Base-by-base conservation (phyloP, 2,113 vertebrate species). In the Oncorhynchus mykiss region DNA sequence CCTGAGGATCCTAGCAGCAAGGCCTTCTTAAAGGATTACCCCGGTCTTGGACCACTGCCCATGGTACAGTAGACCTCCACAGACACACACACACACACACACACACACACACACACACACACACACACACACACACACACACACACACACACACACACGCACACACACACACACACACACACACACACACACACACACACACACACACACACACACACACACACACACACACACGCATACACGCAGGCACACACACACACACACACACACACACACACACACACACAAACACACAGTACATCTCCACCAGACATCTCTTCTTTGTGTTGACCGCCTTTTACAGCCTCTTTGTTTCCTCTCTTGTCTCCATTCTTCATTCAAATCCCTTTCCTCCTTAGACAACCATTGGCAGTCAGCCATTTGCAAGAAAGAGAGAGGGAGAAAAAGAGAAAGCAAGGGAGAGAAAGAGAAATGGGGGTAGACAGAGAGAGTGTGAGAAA, bases 351-450 rank as follows among this genome's bases (percentile, higher is more conserved):
- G 86, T 90, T 90, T 67, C 74, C 71, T 79, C 85, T 84, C 89
- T 91, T 91, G 85, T 91, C 80, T 88, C 65, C 75, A 51, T 86
- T 85, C 39, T 45, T 45, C 79, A 83, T 88, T 91, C 86, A 87
- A 88, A 90, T 89, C 80, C 78, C 74, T 89, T 86, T 80, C 84
- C 75, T 89, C 80, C 71, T 70, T 76, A 83, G 85, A 83, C 79
- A 89, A 86, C 76, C 24, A 57, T 89, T 87, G 88, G 88, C 82
- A 67, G 83, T 83, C 85, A 78, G 84, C 85, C 86, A 86, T 85
- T 86, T 85, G 83, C 82, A 83, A 88, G 82, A 85, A 80, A 64
- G 73, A 82, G 78, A 80, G 80, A 78, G 80, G 59, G 73, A 72
- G 78, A 78, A 78, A 69, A 11, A 8, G 29, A 34, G 66, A 60